These are phyloP conservation scores for Trididemnum miniatum DNA, from an alignment of 23 tunicate species.

Conservation along the genomic window DNA sequence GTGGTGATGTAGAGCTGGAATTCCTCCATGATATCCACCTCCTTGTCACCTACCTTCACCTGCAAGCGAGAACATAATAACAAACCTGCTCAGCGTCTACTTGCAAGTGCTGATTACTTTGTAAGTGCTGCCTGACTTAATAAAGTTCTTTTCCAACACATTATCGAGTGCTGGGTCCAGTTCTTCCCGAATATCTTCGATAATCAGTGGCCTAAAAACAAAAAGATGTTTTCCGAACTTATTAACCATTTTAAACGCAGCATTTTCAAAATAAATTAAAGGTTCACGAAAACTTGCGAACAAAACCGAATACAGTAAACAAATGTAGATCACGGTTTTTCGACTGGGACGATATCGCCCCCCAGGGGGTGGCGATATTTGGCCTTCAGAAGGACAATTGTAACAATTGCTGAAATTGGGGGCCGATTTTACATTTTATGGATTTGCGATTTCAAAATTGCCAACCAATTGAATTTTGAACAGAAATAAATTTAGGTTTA, in stretches of 20 bases:
- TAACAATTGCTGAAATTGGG: no score
- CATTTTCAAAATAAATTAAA: no score
- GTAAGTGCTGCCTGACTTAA: slow-evolving; percentile 87
- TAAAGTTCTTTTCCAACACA: slow-evolving; percentile 96
- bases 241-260: not conserved
- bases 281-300: no score
- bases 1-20: slow-evolving; percentile 95
- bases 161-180: slow-evolving; percentile 95
- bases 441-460: no score
- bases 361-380: no score
- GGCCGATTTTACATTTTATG: no score
- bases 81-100: not conserved
- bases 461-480: no score
- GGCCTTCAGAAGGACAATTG: no score
- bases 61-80: not conserved
- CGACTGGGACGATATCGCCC: no score
- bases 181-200: slow-evolving; percentile 91
- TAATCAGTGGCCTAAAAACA: slow-evolving; percentile 76
- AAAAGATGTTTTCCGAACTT: not conserved
- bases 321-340: no score
- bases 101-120: slow-evolving; percentile 40
- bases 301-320: no score
- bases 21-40: slow-evolving; percentile 96
- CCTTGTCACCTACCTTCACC: slow-evolving; percentile 99
- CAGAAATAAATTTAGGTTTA: no score